Evolutionary conservation across 2,888 invertebrate species (phyloP).

Genomic region (Melinaea menophilus): DNA sequence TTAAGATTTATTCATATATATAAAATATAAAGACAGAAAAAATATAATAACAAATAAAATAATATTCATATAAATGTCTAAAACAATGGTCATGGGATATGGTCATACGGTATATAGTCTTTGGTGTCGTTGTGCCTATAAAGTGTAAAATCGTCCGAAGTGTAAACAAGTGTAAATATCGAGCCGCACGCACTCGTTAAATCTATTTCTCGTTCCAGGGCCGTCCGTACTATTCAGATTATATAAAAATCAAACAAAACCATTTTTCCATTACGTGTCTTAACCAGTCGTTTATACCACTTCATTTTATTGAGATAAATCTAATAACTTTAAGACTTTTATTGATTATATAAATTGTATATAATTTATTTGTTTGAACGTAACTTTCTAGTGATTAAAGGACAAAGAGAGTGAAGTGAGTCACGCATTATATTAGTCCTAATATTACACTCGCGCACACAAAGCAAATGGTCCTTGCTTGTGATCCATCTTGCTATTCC

Average conservation of each 20-base stretch:
- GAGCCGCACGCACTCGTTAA: constrained; percentile 72
- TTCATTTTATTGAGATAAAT: too few species aligned
- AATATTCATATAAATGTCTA: too few species aligned
- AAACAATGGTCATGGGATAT: constrained; percentile 26
- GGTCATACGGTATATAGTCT: constrained; percentile 53
- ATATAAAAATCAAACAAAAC: constrained; percentile 42
- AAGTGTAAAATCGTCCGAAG: constrained; percentile 74
- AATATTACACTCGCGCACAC: constrained; percentile 50
- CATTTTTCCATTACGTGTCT: constrained; percentile 15
- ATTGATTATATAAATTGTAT: not conserved
- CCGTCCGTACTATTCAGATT: constrained; percentile 53
- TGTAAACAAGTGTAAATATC: constrained; percentile 76
- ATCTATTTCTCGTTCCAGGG: constrained; percentile 72
- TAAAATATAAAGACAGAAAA: too few species aligned
- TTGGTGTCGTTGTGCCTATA: constrained; percentile 76
- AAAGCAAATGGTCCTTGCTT: constrained; percentile 37
- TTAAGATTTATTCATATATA: too few species aligned
- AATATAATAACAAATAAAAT: too few species aligned
- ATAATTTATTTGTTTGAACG: constrained; percentile 28
- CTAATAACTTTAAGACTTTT: not conserved
- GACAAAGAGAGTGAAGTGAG: constrained; percentile 59
- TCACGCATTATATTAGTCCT: constrained; percentile 61
- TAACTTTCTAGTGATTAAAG: constrained; percentile 40
- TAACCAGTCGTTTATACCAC: not conserved
- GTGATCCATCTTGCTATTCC: constrained; percentile 45